Percentiles rank a stretch among this genome's conserved stretches.
These are phyloP conservation scores for Cryptosula pallasiana DNA, from an alignment of 2,888 invertebrate species.

Conservation along the genomic window DNA sequence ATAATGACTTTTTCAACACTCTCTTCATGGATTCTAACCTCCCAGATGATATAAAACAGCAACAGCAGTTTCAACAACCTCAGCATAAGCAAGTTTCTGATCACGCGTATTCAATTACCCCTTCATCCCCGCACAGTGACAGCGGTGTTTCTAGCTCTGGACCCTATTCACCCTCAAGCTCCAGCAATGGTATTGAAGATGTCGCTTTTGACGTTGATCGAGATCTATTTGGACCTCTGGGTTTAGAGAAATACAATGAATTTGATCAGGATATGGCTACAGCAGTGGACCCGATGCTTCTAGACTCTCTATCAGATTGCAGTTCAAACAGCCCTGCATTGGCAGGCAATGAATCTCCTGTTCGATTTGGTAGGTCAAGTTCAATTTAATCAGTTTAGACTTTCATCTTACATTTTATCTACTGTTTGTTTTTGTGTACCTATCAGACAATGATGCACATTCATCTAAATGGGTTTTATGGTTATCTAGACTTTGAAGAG, in stretches of 20 bases:
- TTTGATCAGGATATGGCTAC: background rate
- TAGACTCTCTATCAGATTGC: background rate
- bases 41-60: conserved; percentile 5
- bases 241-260: background rate
- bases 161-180: conserved; percentile 5
- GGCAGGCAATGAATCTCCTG: conserved; percentile 8
- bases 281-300: background rate
- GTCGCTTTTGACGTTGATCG: background rate
- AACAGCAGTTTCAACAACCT: background rate
- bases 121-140: conserved; percentile 11
- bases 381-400: too few relatives aligned
- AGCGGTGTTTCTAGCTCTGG: conserved; percentile 10
- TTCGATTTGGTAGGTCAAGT: conserved; percentile 8
- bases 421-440: too few relatives aligned
- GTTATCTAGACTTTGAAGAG: conserved; percentile 21
- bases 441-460: too few relatives aligned
- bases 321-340: background rate
- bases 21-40: background rate
- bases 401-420: too few relatives aligned
- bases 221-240: conserved; percentile 2
- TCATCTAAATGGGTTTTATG: too few relatives aligned
- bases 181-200: background rate
- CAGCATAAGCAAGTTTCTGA: background rate
- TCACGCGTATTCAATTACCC: conserved; percentile 13
- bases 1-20: conserved; percentile 16